Base-by-base conservation (phyloP, 2,113 vertebrate species). In the Loxodonta africana region DNA sequence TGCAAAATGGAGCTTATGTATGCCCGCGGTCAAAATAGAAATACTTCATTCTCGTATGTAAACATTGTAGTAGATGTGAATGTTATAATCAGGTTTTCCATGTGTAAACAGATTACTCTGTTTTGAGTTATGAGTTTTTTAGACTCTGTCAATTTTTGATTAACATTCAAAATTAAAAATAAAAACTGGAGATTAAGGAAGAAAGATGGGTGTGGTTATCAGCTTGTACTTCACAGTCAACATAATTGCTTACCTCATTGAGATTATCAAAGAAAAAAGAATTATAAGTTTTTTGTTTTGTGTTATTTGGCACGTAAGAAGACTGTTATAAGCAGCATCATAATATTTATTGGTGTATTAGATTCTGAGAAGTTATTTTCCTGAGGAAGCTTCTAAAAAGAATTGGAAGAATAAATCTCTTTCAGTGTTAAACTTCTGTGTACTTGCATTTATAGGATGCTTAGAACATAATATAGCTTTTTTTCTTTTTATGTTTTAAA, bases 81-180 rank as follows among this genome's bases (percentile, higher is more conserved):
- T 80, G 37, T 83, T 93, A 83, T 9, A 60, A 48, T 60, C 53
- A 84, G 44, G 21, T 91, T 78, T 67, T 73, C 28, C 11, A 2
- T 48, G 18, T 65, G 4, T 77, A 25, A 81, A 69, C 51, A 33
- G 80, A n/a, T 83, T 53, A 91, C 14, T 77, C 10, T 33, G 9
- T 88, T 85, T 91, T 41, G 28, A 71, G 21, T 74, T 33, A 33
- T 26, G 25, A 77, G 23, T 78, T 90, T 73, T 90, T 95, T n/a
- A 95, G 76, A 95, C 12, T 53, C 51, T 53, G 11, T 87, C 82
- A 90, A 5, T 92, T 93, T 91, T 48, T 93, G 69, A 77, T 25
- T 90, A 93, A 81, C 21, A 69, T 51, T 86, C 25, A 63, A 81
- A 93, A 88, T 83, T 73, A 44, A 95, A 84, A 83, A 9, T 91